These are phyloP conservation scores for Lordiphosa mommai DNA, from an alignment of 1,140 invertebrate genomes.

Conservation along the genomic window DNA sequence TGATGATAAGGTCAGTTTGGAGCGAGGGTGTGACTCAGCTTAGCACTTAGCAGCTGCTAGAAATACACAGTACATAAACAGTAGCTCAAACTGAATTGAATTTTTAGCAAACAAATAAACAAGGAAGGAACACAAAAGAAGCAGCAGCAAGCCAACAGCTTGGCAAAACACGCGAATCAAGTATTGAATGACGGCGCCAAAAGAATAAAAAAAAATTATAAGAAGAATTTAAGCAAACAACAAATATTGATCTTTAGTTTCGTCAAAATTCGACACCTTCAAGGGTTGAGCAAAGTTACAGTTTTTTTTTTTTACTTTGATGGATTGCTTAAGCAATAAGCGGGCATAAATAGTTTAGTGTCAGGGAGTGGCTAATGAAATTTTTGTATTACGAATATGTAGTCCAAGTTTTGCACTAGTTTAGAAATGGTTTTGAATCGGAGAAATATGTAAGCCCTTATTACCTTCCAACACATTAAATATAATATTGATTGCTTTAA, in stretches of 20 bases:
- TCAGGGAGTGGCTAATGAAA: no score
- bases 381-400: neutral
- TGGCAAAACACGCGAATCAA: slow-evolving; percentile 11
- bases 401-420: slow-evolving; percentile 6
- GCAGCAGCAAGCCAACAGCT: neutral
- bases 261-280: neutral
- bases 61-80: slow-evolving; percentile 25
- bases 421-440: no score
- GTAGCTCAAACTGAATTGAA: slow-evolving; percentile 5
- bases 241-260: slow-evolving; percentile 4
- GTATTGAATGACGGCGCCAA: slow-evolving; percentile 16
- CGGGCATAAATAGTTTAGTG: neutral
- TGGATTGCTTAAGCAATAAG: neutral
- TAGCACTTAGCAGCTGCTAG: neutral
- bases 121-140: slow-evolving; percentile 17
- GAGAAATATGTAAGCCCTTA: no score
- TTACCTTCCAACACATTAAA: no score
- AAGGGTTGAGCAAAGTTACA: neutral
- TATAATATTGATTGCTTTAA: no score
- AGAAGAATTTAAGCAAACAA: slow-evolving; percentile 7
- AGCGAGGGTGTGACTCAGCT: neutral
- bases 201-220: neutral
- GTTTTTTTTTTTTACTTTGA: neutral
- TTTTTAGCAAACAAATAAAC: slow-evolving; percentile 2
- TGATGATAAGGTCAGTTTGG: slow-evolving; percentile 16